Conservation (phyloP, 2,113 vertebrate genomes). For the Aegotheles bennettii region DNA sequence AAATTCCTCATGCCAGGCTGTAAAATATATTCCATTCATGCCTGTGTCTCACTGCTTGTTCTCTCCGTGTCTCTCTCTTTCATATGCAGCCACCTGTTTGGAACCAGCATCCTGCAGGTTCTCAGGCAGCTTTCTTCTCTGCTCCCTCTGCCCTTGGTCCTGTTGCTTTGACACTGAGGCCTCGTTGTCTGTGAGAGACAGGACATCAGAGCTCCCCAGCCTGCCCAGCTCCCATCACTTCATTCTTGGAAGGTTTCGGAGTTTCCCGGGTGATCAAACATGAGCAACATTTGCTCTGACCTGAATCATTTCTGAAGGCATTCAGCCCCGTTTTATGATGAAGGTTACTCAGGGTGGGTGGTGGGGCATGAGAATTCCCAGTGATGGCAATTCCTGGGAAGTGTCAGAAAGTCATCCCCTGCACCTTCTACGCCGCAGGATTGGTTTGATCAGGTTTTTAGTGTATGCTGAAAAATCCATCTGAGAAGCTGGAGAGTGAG, state of each 20-base stretch:
- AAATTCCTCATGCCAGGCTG: constrained; percentile 45
- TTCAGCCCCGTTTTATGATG: constrained; percentile 67
- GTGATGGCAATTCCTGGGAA: constrained; percentile 14
- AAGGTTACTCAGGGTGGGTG: constrained; percentile 65
- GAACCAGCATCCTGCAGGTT: constrained; percentile 18
- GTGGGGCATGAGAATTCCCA: constrained; percentile 71
- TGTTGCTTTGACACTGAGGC: constrained; percentile 72
- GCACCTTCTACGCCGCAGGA: background rate
- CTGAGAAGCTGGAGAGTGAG: background rate
- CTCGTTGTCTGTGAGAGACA: constrained; percentile 67
- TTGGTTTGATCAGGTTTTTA: background rate
- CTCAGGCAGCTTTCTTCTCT: constrained; percentile 6
- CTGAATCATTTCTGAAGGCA: constrained; percentile 63
- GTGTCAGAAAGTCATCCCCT: constrained; percentile 1
- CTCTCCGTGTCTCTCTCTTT: constrained; percentile 29
- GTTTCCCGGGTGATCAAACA: constrained; percentile 77
- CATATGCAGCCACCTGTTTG: constrained; percentile 52
- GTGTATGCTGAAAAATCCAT: background rate
- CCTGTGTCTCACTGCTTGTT: background rate
- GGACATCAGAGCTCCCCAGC: constrained; percentile 47
- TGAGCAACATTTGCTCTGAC: constrained; percentile 62
- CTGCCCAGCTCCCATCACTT: constrained; percentile 46
- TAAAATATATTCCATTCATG: constrained; percentile 7
- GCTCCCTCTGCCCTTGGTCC: constrained; percentile 47
- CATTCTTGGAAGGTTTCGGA: constrained; percentile 78